A percentile compares a stretch with the other conserved stretches of the same genome.
phyloP scores from a whole-genome alignment of 1,140 invertebrate species.

The Saxidomus purpurata region DNA sequence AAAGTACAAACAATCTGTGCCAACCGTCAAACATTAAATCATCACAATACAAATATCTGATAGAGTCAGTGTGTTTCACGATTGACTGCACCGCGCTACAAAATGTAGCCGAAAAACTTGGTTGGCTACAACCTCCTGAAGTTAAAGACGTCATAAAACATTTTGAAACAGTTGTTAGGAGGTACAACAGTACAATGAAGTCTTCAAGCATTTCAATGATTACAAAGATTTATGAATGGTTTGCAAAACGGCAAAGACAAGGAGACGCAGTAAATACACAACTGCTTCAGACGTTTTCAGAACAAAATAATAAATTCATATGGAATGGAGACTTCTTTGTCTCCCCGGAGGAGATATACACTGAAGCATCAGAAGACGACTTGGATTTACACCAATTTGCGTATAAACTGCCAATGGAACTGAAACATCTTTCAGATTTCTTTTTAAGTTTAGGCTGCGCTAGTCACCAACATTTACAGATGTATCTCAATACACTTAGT shows the following conservation, averaged over 20 bases:
- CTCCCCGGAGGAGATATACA: neutral
- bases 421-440: neutral
- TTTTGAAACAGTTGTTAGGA: neutral
- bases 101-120: neutral
- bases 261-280: neutral
- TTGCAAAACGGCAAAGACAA: neutral
- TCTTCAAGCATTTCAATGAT: neutral
- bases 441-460: conserved; percentile 38
- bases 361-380: neutral
- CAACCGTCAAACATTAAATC: conserved; percentile 6
- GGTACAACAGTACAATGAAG: neutral
- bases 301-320: neutral
- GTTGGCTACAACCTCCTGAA: conserved; percentile 11
- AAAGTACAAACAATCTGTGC: no score
- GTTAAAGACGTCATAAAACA: conserved; percentile 28
- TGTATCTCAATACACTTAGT: neutral
- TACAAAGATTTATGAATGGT: conserved; percentile 20
- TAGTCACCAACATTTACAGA: neutral
- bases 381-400: conserved; percentile 41
- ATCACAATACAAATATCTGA: neutral
- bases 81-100: conserved; percentile 4
- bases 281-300: neutral
- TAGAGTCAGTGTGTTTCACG: neutral
- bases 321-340: conserved; percentile 52
- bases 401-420: conserved; percentile 8